Evolutionary conservation across 1,140 invertebrate species (phyloP).

Genomic region (Drosophila micromelanica): DNA sequence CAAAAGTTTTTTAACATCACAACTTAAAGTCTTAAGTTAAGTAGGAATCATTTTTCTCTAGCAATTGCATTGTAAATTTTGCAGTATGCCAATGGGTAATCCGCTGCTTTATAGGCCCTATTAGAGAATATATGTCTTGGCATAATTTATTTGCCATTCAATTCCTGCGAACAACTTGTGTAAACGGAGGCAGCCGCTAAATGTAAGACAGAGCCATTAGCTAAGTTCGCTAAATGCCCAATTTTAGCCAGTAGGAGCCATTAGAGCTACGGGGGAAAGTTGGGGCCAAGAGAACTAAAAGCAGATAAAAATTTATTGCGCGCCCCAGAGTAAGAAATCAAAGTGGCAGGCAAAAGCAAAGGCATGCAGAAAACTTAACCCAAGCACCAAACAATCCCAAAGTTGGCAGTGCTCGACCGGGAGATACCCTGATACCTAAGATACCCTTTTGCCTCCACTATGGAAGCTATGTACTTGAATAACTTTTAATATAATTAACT

Average conservation of each 20-base stretch:
- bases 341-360: conserved; percentile 39
- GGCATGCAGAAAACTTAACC: conserved; percentile 8
- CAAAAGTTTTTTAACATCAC: too few relatives aligned
- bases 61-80: neutral
- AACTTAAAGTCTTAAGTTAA: too few relatives aligned
- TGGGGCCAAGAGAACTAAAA: neutral
- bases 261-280: neutral
- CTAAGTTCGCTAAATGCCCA: conserved; percentile 62
- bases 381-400: neutral
- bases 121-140: conserved; percentile 1
- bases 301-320: conserved; percentile 73
- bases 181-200: conserved; percentile 10
- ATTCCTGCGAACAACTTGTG: conserved; percentile 1
- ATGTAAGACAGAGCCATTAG: conserved; percentile 33
- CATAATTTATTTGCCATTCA: conserved; percentile 8
- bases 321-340: conserved; percentile 60
- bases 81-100: neutral
- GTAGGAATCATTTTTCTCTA: neutral
- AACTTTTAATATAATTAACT: too few relatives aligned
- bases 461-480: too few relatives aligned
- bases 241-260: neutral
- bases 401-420: neutral
- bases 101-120: neutral
- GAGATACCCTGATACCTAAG: too few relatives aligned
- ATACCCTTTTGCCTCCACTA: too few relatives aligned